These are phyloP conservation scores for Synergus japonicus DNA, from an alignment of 2,888 invertebrate species.

Conservation along the genomic window DNA sequence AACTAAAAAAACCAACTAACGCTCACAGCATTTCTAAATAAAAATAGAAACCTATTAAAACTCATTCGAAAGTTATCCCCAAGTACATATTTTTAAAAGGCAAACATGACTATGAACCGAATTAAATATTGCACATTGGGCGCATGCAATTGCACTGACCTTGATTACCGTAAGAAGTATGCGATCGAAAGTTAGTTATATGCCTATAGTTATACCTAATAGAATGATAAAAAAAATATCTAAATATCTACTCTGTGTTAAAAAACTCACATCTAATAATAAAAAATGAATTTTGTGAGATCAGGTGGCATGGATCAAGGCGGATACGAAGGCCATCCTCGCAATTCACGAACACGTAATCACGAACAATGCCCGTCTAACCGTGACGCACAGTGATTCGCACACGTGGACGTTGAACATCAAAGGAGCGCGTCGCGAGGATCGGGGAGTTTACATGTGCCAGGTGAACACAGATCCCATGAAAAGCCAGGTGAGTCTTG, in stretches of 20 bases:
- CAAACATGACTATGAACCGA: background rate
- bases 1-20: no score
- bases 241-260: background rate
- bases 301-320: conserved; percentile 97
- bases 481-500: conserved; percentile 90
- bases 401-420: conserved; percentile 96
- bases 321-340: conserved; percentile 94
- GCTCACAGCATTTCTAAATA: no score
- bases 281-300: conserved; percentile 60
- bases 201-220: background rate
- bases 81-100: background rate
- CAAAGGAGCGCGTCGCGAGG: conserved; percentile 89
- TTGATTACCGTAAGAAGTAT: background rate
- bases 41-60: no score
- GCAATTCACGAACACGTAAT: conserved; percentile 96
- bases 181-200: background rate
- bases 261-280: conserved; percentile 15
- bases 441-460: conserved; percentile 95
- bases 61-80: no score
- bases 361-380: conserved; percentile 93
- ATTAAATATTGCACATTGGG: background rate
- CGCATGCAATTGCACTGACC: background rate
- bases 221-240: background rate
- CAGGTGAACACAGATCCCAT: conserved; percentile 96
- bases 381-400: conserved; percentile 94